Percentiles rank a stretch among this genome's conserved stretches.
Evolutionary conservation across 1,140 invertebrate species (phyloP).

Genomic region (Belonocnema kinseyi): DNA sequence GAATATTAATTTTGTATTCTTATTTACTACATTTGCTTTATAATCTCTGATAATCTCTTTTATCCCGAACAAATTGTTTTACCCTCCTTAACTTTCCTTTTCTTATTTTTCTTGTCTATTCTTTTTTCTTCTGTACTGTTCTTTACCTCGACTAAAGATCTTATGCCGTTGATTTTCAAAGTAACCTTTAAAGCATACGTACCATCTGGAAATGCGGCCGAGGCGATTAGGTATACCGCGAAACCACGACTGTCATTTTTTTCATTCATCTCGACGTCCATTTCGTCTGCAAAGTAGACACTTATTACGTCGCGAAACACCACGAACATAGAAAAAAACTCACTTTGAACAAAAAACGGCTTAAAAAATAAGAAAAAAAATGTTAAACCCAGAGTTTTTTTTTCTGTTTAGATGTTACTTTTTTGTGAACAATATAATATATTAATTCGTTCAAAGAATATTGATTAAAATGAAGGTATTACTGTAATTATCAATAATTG

Average conservation of each 20-base stretch:
- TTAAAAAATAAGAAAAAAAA: no score
- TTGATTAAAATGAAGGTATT: no score
- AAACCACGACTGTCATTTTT: slow-evolving; percentile 24
- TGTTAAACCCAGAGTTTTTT: no score
- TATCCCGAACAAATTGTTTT: slow-evolving; percentile 1
- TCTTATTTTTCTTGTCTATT: slow-evolving; percentile 11
- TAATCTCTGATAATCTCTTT: neutral
- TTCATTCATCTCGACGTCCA: slow-evolving; percentile 11
- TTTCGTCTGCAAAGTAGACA: slow-evolving; percentile 22
- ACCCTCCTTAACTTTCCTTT: neutral
- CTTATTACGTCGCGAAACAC: neutral
- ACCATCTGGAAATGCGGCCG: slow-evolving; percentile 11
- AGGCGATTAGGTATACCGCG: slow-evolving; percentile 27
- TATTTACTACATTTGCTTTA: neutral
- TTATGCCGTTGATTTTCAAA: slow-evolving; percentile 22
- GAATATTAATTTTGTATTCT: neutral
- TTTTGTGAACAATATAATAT: no score
- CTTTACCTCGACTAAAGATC: slow-evolving; percentile 8
- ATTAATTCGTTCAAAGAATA: no score
- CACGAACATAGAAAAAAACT: neutral
- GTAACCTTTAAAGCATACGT: slow-evolving; percentile 1
- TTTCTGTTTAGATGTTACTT: no score
- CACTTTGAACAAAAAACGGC: no score
- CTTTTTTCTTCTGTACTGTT: slow-evolving; percentile 5
- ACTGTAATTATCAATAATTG: no score